phyloP scores from a whole-genome alignment of 2,888 invertebrate genomes.

The Hoplodrina ambigua region DNA sequence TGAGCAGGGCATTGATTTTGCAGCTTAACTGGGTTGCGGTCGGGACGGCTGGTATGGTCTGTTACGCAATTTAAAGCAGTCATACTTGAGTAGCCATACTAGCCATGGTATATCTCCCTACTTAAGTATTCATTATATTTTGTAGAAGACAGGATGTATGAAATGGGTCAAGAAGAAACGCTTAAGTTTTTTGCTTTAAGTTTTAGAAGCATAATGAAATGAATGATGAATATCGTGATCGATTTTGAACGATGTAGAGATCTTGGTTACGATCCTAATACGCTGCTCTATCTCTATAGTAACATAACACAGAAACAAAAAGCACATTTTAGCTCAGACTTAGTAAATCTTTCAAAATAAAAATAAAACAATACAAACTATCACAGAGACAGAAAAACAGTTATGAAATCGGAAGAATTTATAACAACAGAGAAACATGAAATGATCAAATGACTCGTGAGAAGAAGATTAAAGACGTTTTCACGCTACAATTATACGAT shows the following conservation, averaged over 20 bases:
- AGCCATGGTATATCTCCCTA: background rate
- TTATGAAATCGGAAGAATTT: constrained; percentile 31
- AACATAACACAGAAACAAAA: background rate
- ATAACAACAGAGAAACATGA: constrained; percentile 16
- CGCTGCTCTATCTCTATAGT: background rate
- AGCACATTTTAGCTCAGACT: too few species aligned
- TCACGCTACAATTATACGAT: constrained; percentile 36
- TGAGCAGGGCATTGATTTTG: constrained; percentile 57
- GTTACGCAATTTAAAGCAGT: constrained; percentile 64
- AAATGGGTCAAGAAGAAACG: constrained; percentile 19
- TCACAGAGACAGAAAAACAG: constrained; percentile 26
- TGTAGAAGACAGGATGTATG: background rate
- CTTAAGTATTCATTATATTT: constrained; percentile 7
- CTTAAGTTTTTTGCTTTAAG: background rate
- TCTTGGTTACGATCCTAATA: too few species aligned
- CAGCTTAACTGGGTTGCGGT: constrained; percentile 59
- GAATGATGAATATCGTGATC: background rate
- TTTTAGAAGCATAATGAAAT: background rate
- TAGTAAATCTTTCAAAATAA: too few species aligned
- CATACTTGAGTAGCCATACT: constrained; percentile 50
- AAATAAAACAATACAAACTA: background rate
- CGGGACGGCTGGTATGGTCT: constrained; percentile 42
- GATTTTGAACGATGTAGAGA: too few species aligned
- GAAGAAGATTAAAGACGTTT: constrained; percentile 45
- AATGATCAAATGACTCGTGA: constrained; percentile 26